These are phyloP conservation scores for Trichacis sp. DNA, from an alignment of 2,888 invertebrate species.

Conservation along the genomic window DNA sequence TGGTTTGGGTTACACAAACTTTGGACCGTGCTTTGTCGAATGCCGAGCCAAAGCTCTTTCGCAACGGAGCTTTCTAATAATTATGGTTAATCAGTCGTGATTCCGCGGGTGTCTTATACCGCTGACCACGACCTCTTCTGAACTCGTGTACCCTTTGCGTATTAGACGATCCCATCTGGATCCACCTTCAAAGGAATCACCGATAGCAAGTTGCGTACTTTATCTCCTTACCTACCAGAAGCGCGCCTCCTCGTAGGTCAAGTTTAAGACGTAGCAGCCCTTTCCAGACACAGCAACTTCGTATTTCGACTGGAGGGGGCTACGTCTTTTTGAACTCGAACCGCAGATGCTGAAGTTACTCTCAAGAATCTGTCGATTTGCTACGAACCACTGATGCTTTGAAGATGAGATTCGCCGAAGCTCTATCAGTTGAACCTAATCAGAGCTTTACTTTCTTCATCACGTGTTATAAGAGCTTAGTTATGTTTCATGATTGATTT, in stretches of 20 bases:
- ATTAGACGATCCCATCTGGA: conserved; percentile 6
- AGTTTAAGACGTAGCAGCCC: conserved; percentile 61
- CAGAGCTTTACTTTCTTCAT: conserved; percentile 42
- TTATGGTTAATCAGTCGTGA: conserved; percentile 40
- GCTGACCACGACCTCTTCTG: conserved; percentile 4
- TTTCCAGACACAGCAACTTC: conserved; percentile 60
- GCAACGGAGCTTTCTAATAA: conserved; percentile 32
- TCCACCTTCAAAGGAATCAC: conserved; percentile 41
- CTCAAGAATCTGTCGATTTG: conserved; percentile 57
- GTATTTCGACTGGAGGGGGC: conserved; percentile 49
- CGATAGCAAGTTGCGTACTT: conserved; percentile 39
- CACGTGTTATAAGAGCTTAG: neutral
- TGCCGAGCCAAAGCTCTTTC: conserved; percentile 7
- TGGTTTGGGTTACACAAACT: too few relatives aligned
- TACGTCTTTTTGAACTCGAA: conserved; percentile 44
- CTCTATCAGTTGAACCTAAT: conserved; percentile 61
- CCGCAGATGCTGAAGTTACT: conserved; percentile 55
- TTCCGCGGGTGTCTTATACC: conserved; percentile 19
- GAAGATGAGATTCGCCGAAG: conserved; percentile 51
- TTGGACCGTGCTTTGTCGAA: conserved; percentile 18
- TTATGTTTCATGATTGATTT: too few relatives aligned
- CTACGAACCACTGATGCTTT: conserved; percentile 56
- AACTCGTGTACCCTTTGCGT: conserved; percentile 22
- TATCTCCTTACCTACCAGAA: conserved; percentile 50
- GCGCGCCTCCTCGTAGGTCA: conserved; percentile 50